Base-by-base conservation (phyloP, 2,113 vertebrate genomes). In the Lasiurus borealis region DNA sequence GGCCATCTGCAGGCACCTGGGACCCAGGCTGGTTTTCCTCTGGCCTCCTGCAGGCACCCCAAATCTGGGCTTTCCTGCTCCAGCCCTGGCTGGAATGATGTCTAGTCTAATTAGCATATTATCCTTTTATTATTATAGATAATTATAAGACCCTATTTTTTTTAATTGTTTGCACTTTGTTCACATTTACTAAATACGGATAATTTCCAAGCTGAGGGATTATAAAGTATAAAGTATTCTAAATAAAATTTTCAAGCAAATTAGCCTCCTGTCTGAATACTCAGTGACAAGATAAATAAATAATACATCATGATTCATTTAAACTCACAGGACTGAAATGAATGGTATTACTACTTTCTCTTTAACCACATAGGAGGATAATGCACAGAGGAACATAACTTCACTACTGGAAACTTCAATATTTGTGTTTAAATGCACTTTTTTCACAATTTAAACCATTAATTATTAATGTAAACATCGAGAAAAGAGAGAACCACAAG, bases 221-320 rank as follows among this genome's bases (percentile, higher is more conserved):
- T 64, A 90, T 54, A 90, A 96, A 97, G 9, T 84, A 73, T 36
- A 97, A 75, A 62, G 62, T 83, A 93, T 59, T 71, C 50, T 95
- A 96, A 97, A 97, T 73, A 87, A 96, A 71, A 78, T 93, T 68
- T 97, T 98, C 87, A 98, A 93, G 95, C 72, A 94, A 93, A 97
- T 97, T 96, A 97, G 95, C 69, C 46, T 98, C 46, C 50, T 83
- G 27, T 5, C 93, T 97, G 59, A 16, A 87, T 21, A 59, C 25
- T 36, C 57, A 86, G 2, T 46, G 40, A 95, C 80, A 97, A 95
- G 89, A 83, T 95, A 75, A 97, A 57, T 40, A 97, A 96, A 95
- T 16, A 93, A 13, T 21, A 64, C 1, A 87, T 84, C 12, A 71
- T 31, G 90, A 97, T 80, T 93, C 64, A 95, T 72, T 97, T 95